A percentile compares a stretch with the other conserved stretches of the same genome.
phyloP scores from a whole-genome alignment of 2,113 vertebrate species.

The Anhinga anhinga region DNA sequence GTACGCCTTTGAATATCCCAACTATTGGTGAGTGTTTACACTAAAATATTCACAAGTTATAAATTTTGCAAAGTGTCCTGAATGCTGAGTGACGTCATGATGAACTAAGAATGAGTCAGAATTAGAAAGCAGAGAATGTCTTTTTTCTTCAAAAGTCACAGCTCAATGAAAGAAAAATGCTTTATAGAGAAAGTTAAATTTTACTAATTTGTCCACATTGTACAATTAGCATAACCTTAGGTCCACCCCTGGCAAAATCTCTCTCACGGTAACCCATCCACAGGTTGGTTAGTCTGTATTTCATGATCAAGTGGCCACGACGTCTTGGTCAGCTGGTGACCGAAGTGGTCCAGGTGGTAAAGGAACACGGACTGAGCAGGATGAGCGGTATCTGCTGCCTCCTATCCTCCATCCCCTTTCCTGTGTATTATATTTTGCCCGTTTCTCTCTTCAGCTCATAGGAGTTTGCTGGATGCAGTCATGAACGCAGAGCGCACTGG shows the following conservation, averaged over 20 bases:
- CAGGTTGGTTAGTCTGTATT: not conserved
- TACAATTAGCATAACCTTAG: not conserved
- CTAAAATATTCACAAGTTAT: not conserved
- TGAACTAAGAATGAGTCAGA: not conserved
- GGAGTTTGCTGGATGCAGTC: not conserved
- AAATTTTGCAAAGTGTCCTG: not conserved
- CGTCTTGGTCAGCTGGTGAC: not conserved
- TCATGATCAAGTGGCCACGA: not conserved
- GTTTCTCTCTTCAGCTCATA: not conserved
- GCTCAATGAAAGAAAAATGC: not conserved
- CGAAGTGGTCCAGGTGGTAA: not conserved
- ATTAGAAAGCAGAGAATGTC: not conserved
- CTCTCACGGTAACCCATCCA: not conserved
- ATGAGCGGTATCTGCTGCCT: not conserved
- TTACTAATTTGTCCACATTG: not conserved
- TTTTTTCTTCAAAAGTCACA: not conserved
- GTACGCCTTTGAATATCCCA: not conserved
- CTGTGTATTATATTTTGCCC: not conserved
- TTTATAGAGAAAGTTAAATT: not conserved
- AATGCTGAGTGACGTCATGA: not conserved
- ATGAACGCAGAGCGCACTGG: fast-evolving
- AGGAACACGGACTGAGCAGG: not conserved
- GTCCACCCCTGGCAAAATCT: not conserved
- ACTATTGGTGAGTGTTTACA: not conserved
- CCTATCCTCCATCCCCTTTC: not conserved